Evolutionary conservation across 2,888 invertebrate species (phyloP), one percentile per base, ranked within the genome.

Genomic region (Hydropsyche betteni): DNA sequence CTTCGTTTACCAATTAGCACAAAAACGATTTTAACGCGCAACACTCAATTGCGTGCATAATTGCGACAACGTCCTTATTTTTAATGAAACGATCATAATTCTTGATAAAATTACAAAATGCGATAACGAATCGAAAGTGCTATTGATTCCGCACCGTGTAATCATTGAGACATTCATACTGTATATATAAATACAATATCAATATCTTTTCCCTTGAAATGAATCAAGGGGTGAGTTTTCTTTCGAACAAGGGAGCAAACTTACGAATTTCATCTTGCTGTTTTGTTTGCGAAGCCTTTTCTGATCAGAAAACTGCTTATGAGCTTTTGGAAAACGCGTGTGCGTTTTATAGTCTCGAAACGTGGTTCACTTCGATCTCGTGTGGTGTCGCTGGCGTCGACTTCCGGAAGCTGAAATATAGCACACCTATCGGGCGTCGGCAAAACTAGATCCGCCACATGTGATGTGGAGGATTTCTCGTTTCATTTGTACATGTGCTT

Each of bases 281-380:
- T 16, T 24, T 5, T 52, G 64, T 68, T 51, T 33, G 55, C 34
- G 24, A 36, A 73, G 78, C 76, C 78, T 77, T 75, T 78, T 76
- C 76, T 74, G 76, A 68, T 34, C 6, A 58, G 78, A 78, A 72
- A 72, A 72, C 70, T 70, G 70, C 70, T 52, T 70, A 16, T 70
- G 70, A 70, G 52, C 70, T 70, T 70, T 70, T 52, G 1, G 51
- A 14, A 53, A 53, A 34, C n/a, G 14, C 36, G 70, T 34, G 10
- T 51, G 50, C 7, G 36, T 34, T 70, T 70, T 64, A 64, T 64
- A 64, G 33, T 34, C 64, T n/a, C 64, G 36, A 36, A 34, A 10
- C 7, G 34, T 36, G 5, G 12, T 64, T 64, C 36, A 5, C 36
- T 33, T 34, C 5, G 64, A 12, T n/a, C 8, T n/a, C 64, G 34